phyloP scores from a whole-genome alignment of 2,113 vertebrate genomes.

The Boleophthalmus pectinirostris region DNA sequence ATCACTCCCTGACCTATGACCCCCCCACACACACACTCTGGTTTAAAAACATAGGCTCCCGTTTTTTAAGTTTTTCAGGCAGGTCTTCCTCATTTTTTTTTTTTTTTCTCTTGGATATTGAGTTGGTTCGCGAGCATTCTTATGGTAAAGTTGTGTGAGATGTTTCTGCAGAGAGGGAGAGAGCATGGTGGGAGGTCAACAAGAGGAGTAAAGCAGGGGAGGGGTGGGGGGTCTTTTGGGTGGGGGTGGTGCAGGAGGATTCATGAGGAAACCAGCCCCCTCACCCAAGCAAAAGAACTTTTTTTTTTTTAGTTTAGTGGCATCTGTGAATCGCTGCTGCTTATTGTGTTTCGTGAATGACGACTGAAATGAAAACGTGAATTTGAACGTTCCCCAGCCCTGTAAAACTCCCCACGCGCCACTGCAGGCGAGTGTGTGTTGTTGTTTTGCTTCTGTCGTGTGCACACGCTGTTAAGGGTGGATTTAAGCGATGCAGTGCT shows the following conservation, averaged over 20 bases:
- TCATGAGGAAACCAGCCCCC: background rate
- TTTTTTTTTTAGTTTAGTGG: background rate
- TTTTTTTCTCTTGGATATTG: background rate
- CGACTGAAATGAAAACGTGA: background rate
- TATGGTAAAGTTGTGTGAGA: slow-evolving; percentile 22
- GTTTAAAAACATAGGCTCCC: no score
- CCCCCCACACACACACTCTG: no score
- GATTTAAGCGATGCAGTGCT: background rate
- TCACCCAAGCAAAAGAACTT: background rate
- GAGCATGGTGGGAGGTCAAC: slow-evolving; percentile 35
- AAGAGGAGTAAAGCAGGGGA: slow-evolving; percentile 13
- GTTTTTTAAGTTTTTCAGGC: no score
- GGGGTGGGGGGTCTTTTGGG: background rate
- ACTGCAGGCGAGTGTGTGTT: no score
- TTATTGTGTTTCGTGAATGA: background rate
- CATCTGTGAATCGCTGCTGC: background rate
- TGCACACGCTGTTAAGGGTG: background rate
- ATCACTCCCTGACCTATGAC: slow-evolving; percentile 20
- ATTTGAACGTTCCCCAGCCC: background rate
- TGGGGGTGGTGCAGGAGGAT: background rate
- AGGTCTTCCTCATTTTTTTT: no score
- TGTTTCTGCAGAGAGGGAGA: slow-evolving; percentile 31
- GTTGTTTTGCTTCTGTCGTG: background rate
- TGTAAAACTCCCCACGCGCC: no score
- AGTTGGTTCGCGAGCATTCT: slow-evolving; percentile 11